Conservation (phyloP, 2,797 vertebrate species). For the Diplodus puntazzo region DNA sequence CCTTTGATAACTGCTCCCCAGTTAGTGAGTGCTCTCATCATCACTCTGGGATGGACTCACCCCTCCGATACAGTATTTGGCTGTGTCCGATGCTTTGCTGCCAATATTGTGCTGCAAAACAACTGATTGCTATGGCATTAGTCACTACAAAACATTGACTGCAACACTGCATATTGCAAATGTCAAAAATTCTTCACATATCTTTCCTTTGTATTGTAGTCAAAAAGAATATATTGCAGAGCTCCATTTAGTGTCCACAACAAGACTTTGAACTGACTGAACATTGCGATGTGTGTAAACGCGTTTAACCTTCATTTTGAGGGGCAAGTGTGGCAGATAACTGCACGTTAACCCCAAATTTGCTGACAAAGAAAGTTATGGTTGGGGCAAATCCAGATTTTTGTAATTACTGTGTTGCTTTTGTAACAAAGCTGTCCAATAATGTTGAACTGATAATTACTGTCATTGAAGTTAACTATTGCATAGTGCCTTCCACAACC, state of each 20-base stretch:
- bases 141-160: conserved; percentile 42
- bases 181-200: conserved; percentile 48
- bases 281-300: background rate
- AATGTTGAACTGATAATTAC: background rate
- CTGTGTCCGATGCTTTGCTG: conserved; percentile 15
- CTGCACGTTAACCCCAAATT: background rate
- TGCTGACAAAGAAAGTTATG: background rate
- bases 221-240: background rate
- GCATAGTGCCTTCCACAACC: background rate
- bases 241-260: background rate
- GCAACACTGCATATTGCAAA: conserved; percentile 24
- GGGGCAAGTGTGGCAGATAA: background rate
- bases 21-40: background rate
- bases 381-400: background rate
- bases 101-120: conserved; percentile 29
- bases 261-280: background rate
- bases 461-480: background rate
- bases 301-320: background rate
- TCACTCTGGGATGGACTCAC: conserved; percentile 7
- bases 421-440: background rate
- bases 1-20: conserved; percentile 16
- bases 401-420: background rate
- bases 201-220: conserved; percentile 18
- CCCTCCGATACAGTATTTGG: conserved; percentile 12
- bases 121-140: conserved; percentile 41